Conservation (phyloP, 2,797 vertebrate species). For the Xerus rutilus region DNA sequence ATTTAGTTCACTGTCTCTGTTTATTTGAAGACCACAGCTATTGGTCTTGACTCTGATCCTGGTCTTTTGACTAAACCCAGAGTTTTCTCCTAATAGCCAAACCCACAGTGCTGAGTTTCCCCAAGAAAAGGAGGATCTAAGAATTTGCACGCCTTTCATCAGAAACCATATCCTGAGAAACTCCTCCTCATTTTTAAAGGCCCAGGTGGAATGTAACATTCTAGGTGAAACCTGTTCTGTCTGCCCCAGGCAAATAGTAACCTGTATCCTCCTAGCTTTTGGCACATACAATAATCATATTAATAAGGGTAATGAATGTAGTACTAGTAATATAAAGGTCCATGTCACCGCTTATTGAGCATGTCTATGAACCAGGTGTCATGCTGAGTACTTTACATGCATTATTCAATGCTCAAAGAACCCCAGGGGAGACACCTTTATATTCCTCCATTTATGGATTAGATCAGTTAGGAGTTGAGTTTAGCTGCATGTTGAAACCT, state of each 20-base stretch:
- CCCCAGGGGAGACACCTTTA: background rate
- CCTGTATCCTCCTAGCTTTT: background rate
- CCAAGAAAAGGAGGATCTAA: background rate
- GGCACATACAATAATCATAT: background rate
- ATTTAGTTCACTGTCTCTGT: background rate
- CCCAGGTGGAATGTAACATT: background rate
- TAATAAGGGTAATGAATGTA: slow-evolving; percentile 10
- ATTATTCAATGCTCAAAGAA: slow-evolving; percentile 75
- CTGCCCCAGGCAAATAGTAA: background rate
- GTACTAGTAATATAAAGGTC: background rate
- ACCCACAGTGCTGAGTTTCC: background rate
- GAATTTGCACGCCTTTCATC: slow-evolving; percentile 23
- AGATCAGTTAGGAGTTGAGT: slow-evolving; percentile 17
- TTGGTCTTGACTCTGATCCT: background rate
- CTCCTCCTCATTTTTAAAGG: slow-evolving; percentile 36
- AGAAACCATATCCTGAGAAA: background rate
- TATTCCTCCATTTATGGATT: slow-evolving; percentile 57
- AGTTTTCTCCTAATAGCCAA: background rate
- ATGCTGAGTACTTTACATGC: slow-evolving; percentile 57
- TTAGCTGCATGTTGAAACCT: slow-evolving; percentile 50
- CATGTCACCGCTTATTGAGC: slow-evolving; percentile 6
- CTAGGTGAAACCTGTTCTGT: background rate
- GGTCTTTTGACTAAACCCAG: background rate
- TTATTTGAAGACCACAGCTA: background rate
- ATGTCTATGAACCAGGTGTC: slow-evolving; percentile 62